Evolutionary conservation across 2,888 invertebrate species (phyloP), one percentile per base, ranked within the genome.

Genomic region (Drosophila borborema): DNA sequence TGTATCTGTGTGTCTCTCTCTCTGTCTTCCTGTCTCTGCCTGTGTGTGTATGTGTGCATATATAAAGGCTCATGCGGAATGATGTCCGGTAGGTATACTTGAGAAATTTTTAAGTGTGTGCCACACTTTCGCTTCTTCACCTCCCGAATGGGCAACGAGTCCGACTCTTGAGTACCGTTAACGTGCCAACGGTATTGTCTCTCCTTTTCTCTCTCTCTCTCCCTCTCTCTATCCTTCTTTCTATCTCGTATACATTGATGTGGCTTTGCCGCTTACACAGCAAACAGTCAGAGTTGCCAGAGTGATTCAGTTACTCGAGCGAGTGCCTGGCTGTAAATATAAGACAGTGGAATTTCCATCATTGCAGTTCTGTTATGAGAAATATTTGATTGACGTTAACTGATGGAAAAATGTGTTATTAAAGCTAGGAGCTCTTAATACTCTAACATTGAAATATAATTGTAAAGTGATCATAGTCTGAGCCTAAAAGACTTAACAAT

Each of bases 1-100:
- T 67, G n/a, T 31, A 23, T 38, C 12, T 20, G 14, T 36, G 14
- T 18, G 16, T 28, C 12, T 12, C 10, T 23, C 16, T 46, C 20
- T 14, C 6, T 1, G n/a, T n/a, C 12, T 20, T 3, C 20, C 2
- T 41, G 23, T 63, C 8, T 59, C 3, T 46, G 31, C 61, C 9
- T 56, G 23, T 68, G 6, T 45, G 34, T 61, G 51, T 43, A 34
- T 59, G 59, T 45, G 60, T 53, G 63, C 46, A 64, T 56, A 51
- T 45, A 72, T 68, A 76, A 73, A 77, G 68, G 77, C 75, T 73
- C 74, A 71, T 68, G 65, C 70, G 74, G 75, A 76, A 83, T 79
- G 74, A 81, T 86, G 83, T 80, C 90, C 90, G 80, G 79, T 80
- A 86, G 86, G 82, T 77, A 82, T 84, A 82, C 89, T 90, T 89